Evolutionary conservation across 1,140 invertebrate genomes (phyloP).

Genomic region (Drosophila chauvacae): DNA sequence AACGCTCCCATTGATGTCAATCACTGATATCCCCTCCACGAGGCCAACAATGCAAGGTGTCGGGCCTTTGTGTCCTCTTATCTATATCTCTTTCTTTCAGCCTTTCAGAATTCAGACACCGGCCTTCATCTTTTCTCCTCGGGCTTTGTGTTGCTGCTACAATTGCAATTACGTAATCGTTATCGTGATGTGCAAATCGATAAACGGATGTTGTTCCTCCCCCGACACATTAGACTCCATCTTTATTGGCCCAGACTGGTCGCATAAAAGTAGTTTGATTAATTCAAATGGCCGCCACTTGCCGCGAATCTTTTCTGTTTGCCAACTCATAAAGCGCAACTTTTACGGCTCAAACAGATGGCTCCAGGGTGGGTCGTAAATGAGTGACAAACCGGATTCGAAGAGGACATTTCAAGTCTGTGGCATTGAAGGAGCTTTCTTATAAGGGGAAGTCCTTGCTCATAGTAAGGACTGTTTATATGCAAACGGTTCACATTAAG

Average conservation of each 20-base stretch:
- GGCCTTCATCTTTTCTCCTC: slow-evolving; percentile 12
- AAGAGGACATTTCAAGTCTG: slow-evolving; percentile 2
- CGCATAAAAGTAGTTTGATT: slow-evolving; percentile 71
- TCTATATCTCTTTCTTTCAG: slow-evolving; percentile 43
- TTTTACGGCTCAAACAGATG: slow-evolving; percentile 52
- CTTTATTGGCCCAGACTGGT: slow-evolving; percentile 59
- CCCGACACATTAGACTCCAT: slow-evolving; percentile 15
- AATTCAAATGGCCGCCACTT: slow-evolving; percentile 71
- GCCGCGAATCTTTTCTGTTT: slow-evolving; percentile 53
- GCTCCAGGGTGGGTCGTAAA: slow-evolving; percentile 27
- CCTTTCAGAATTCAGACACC: slow-evolving; percentile 9
- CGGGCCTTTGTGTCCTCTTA: slow-evolving; percentile 31
- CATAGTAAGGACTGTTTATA: not conserved
- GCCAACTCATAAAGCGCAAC: slow-evolving; percentile 64
- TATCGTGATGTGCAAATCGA: slow-evolving; percentile 54
- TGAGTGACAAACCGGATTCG: slow-evolving; percentile 9
- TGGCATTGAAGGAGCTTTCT: not conserved
- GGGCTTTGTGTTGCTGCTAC: slow-evolving; percentile 45
- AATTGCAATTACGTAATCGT: slow-evolving; percentile 80
- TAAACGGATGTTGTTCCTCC: slow-evolving; percentile 58
- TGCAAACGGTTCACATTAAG: not conserved
- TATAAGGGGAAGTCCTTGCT: not conserved
- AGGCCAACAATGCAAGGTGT: slow-evolving; percentile 50
- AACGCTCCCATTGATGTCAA: slow-evolving; percentile 54
- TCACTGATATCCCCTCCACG: slow-evolving; percentile 38